Evolutionary conservation across 2,113 vertebrate species (phyloP), one percentile per base, ranked within the genome.

Genomic region (Proteles cristata): DNA sequence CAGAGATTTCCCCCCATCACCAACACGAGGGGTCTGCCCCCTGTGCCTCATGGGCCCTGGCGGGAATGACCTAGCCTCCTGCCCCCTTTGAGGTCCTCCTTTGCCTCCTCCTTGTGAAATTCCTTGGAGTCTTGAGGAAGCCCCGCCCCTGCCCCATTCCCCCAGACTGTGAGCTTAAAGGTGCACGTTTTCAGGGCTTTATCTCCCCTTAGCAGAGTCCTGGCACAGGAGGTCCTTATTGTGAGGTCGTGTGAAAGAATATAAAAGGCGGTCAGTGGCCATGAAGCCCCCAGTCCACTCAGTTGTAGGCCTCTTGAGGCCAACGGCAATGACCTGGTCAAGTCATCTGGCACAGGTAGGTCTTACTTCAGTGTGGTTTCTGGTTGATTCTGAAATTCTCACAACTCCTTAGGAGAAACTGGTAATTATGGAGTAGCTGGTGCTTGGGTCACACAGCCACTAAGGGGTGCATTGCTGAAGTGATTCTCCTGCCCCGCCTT

Each of bases 401-500:
- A 55, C 43, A 39, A n/a, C 65, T 74, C 26, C 45, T 63, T 39
- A 28, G 90, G 53, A 87, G 85, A 82, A 82, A 33, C 39, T 0
- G 14, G 39, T 69, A 28, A 33, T 10, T n/a, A 48, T 21, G 53
- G 45, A n/a, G 12, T 55, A 17, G 31, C 7, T 5, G 1, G 28
- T 21, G 3, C 45, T 23, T n/a, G 11, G 63, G 39, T 39, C 19
- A 1, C 45, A 33, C 7, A 14, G 33, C 21, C 26, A 19, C 31
- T 76, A 26, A 1, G 0, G 0, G 28, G 28, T 48, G 73, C 2
- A 19, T 86, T 61, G 23, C 82, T 61, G 8, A 0, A 14, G 17
- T 26, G 19, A 55, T 16, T 28, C n/a, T 35, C 23, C 43, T 12
- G 65, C 11, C 43, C 90, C 80, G 39, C 39, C 90, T 71, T 83